Percentiles rank a stretch among this genome's conserved stretches.
Conservation (phyloP, 2,888 invertebrate genomes). For the Dendrolimus pini region DNA sequence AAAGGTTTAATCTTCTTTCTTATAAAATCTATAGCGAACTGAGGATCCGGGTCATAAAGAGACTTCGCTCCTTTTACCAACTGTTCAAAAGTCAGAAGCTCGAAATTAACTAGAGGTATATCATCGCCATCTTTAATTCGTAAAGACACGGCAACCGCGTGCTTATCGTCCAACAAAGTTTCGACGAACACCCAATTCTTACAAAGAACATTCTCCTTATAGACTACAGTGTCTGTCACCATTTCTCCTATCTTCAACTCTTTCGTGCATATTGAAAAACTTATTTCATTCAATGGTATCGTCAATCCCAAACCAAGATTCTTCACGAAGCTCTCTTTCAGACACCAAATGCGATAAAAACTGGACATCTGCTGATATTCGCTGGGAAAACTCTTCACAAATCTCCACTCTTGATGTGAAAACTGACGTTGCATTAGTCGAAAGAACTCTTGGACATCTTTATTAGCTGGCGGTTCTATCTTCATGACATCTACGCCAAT, state of each 20-base stretch:
- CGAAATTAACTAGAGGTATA: slow-evolving; percentile 50
- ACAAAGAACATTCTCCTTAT: slow-evolving; percentile 73
- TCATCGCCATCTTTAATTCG: slow-evolving; percentile 32
- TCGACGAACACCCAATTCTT: slow-evolving; percentile 90
- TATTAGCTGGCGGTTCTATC: slow-evolving; percentile 84
- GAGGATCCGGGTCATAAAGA: slow-evolving; percentile 59
- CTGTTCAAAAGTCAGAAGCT: slow-evolving; percentile 75
- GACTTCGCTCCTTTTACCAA: slow-evolving; percentile 73
- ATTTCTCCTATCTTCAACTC: slow-evolving; percentile 53
- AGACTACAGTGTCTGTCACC: slow-evolving; percentile 80
- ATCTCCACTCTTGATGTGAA: slow-evolving; percentile 86
- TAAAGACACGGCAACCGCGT: slow-evolving; percentile 87
- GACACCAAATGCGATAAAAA: slow-evolving; percentile 94
- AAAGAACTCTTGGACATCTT: slow-evolving; percentile 87
- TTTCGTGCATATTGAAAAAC: slow-evolving; percentile 81
- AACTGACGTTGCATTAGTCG: slow-evolving; percentile 92
- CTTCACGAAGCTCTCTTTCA: slow-evolving; percentile 97
- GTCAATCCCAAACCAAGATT: slow-evolving; percentile 92
- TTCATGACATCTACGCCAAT: slow-evolving; percentile 95
- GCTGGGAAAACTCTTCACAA: slow-evolving; percentile 75
- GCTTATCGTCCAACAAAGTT: slow-evolving; percentile 82
- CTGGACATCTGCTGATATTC: slow-evolving; percentile 83
- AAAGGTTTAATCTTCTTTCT: slow-evolving; percentile 63
- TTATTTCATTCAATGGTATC: slow-evolving; percentile 83
- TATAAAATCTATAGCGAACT: slow-evolving; percentile 76